These are phyloP conservation scores for Sus cebifrons DNA, from an alignment of 2,797 vertebrate species.

Conservation along the genomic window DNA sequence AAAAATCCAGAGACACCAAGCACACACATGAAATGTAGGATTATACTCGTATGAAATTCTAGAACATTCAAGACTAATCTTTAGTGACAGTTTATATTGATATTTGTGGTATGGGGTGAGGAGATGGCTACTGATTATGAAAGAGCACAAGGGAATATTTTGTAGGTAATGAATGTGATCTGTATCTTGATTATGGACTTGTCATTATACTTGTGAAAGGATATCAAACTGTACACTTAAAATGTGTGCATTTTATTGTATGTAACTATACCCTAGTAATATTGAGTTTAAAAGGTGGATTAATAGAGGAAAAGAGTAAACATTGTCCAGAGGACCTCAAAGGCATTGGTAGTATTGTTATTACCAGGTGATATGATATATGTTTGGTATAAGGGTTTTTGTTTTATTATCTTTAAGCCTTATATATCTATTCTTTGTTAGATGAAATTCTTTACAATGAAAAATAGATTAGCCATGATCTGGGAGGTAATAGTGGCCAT, in stretches of 20 bases:
- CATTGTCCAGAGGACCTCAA: neutral
- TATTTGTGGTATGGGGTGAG: neutral
- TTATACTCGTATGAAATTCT: neutral
- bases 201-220: neutral
- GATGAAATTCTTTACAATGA: constrained; percentile 9
- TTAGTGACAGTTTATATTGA: neutral
- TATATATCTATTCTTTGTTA: neutral
- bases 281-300: neutral
- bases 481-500: neutral
- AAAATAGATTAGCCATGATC: neutral
- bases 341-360: neutral
- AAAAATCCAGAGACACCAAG: neutral
- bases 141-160: neutral
- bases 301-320: neutral
- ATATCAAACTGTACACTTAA: neutral
- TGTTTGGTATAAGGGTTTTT: neutral
- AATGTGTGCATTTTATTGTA: neutral
- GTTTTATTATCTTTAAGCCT: neutral
- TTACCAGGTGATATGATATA: neutral
- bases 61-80: neutral
- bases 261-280: neutral
- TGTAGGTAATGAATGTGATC: neutral
- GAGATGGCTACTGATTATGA: no score
- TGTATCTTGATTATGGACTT: neutral
- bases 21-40: neutral